Evolutionary conservation across 2,888 invertebrate species (phyloP), one percentile per base, ranked within the genome.

Genomic region (Cheilosia vernalis): DNA sequence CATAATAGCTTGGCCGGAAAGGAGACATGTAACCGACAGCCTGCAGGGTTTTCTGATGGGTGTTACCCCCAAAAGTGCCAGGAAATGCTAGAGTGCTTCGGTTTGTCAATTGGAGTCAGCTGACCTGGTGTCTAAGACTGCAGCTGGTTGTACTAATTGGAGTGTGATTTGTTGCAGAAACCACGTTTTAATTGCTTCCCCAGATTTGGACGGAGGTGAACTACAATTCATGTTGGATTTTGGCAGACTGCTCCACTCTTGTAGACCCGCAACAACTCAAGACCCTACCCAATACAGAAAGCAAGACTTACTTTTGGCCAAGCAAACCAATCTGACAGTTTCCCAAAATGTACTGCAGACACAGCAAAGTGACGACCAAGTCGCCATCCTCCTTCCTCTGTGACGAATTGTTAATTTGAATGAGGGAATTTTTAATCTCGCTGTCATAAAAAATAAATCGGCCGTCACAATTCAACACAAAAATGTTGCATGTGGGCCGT

Each of bases 401-500:
- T 47, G 30, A 15, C 30, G 47, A 63, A 63, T 47, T 47, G 30
- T 30, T 33, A 63, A 44, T 27, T 61, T 61, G 40, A 10, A n/a
- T 1, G 27, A 44, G 19, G 13, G 15, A 21, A 27, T 15, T 51
- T 47, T 63, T 63, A 63, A 63, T 63, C 63, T 63, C 19, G 27
- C 47, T 47, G 47, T 63, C 63, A 47, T 6, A 27, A 27, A 7
- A 27, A 61, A 24, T 3, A 21, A 24, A 24, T 10, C 7, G 9
- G 2, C 33, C 15, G 19, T 47, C 47, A 63, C 47, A 63, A 63
- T 63, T 47, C 47, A 42, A 24, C 30, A 10, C 30, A 49, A 33
- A 37, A 4, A 21, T 42, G n/a, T 60, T 42, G 24, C n/a, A 63
- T 63, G 63, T 63, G 19, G 47, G 63, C 44, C 27, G 27, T 30